These are phyloP conservation scores for Orthonychiurus folsomi DNA, from an alignment of 2,888 invertebrate species.

Conservation along the genomic window DNA sequence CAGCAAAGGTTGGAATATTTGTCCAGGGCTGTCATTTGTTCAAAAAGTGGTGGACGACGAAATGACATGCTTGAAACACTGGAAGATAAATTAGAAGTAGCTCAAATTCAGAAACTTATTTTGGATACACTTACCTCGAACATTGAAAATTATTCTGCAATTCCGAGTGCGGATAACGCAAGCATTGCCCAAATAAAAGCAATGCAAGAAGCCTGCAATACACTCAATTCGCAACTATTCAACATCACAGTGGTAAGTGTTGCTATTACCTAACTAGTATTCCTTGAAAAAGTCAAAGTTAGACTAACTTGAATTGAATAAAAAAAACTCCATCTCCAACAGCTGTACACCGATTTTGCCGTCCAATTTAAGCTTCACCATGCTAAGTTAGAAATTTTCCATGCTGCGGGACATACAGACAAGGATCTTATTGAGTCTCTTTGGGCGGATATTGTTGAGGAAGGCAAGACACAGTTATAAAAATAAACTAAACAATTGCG, in stretches of 20 bases:
- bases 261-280: constrained; percentile 15
- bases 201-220: constrained; percentile 52
- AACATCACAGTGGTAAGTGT: constrained; percentile 69
- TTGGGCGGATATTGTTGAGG: constrained; percentile 74
- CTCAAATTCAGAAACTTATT: constrained; percentile 61
- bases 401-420: constrained; percentile 89
- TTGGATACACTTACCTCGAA: constrained; percentile 51
- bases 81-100: constrained; percentile 88
- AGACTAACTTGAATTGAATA: not conserved
- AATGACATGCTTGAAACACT: constrained; percentile 76
- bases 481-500: no score
- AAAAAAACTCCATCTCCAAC: constrained; percentile 18
- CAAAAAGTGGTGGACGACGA: constrained; percentile 69
- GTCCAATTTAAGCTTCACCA: constrained; percentile 84
- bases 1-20: constrained; percentile 79
- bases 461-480: constrained; percentile 42
- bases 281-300: no score
- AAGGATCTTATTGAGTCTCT: constrained; percentile 76
- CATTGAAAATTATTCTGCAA: no score
- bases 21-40: constrained; percentile 87
- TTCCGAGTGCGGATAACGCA: no score
- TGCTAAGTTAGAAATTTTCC: constrained; percentile 86
- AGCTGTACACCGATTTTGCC: constrained; percentile 85
- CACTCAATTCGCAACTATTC: constrained; percentile 69
- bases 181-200: constrained; percentile 26